Conservation (phyloP, 2,113 vertebrate genomes). For the Carollia perspicillata region DNA sequence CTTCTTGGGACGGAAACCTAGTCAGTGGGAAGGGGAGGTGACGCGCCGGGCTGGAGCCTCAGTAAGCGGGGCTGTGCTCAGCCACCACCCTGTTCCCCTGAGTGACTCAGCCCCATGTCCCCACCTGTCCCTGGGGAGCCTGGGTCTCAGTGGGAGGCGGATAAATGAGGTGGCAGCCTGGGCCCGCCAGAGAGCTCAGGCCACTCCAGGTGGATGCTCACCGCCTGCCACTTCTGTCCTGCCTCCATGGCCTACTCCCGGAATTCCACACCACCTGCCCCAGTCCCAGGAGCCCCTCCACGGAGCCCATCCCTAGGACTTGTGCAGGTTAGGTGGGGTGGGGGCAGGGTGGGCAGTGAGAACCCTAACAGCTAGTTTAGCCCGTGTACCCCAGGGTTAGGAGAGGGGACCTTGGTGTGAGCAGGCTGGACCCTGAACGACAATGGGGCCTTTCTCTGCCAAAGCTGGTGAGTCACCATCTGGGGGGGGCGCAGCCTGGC, state of each 20-base stretch:
- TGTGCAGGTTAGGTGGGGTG: slow-evolving; percentile 58
- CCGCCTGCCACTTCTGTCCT: background rate
- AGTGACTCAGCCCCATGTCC: slow-evolving; percentile 66
- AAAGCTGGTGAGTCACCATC: slow-evolving; percentile 61
- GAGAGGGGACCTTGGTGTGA: background rate
- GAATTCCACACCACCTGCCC: background rate
- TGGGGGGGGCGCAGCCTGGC: background rate
- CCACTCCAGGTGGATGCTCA: background rate
- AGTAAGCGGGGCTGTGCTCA: slow-evolving; percentile 25
- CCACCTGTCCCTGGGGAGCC: slow-evolving; percentile 70
- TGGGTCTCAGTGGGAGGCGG: slow-evolving; percentile 20
- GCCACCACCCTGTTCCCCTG: slow-evolving; percentile 60
- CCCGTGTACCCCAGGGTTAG: background rate
- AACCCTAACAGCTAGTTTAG: background rate
- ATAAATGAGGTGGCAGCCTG: slow-evolving; percentile 62
- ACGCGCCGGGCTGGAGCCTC: slow-evolving; percentile 25
- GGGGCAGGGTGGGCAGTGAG: background rate
- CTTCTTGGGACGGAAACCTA: slow-evolving; percentile 62
- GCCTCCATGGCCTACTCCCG: slow-evolving; percentile 64
- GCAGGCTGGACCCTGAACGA: background rate
- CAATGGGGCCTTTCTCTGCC: slow-evolving; percentile 65
- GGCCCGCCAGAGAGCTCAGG: background rate
- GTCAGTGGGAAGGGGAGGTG: background rate
- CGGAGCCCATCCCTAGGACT: background rate
- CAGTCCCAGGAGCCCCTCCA: background rate